These are phyloP conservation scores for Myotis daubentonii DNA, from an alignment of 2,797 vertebrate genomes.

Conservation along the genomic window DNA sequence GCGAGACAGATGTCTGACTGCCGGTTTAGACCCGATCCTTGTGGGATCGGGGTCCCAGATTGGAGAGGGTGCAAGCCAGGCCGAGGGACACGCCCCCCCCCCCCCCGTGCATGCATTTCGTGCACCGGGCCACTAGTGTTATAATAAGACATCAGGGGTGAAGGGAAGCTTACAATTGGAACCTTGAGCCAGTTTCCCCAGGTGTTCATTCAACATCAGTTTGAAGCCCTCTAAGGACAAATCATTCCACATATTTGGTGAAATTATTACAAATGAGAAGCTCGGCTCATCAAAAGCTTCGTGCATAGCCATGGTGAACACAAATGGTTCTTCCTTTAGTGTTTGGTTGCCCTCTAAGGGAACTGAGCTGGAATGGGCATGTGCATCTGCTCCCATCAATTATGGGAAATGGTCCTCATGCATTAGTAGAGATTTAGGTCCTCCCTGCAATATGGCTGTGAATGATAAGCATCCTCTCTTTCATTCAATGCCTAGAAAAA, in stretches of 20 bases:
- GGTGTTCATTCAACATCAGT: background rate
- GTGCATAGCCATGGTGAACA: background rate
- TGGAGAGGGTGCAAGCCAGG: too few relatives aligned
- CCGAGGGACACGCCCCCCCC: too few relatives aligned
- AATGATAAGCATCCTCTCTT: constrained; percentile 3
- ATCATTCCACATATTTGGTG: background rate
- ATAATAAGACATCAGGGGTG: background rate
- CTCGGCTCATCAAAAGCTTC: background rate
- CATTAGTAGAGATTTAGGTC: background rate
- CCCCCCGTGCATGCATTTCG: too few relatives aligned
- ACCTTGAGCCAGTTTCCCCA: background rate
- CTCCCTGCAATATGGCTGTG: background rate
- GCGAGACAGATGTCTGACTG: too few relatives aligned
- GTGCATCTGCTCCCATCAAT: background rate
- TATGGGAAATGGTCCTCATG: background rate
- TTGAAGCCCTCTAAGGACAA: constrained; percentile 24
- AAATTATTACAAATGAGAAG: constrained; percentile 23
- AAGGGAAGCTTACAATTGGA: background rate
- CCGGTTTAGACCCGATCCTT: too few relatives aligned
- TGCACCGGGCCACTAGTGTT: too few relatives aligned
- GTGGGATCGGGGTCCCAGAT: too few relatives aligned
- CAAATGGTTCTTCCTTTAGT: background rate
- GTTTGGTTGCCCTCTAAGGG: background rate
- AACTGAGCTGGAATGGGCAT: background rate
- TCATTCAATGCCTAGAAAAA: background rate